A percentile compares a stretch with the other conserved stretches of the same genome.
These are phyloP conservation scores for Leucophenga montana DNA, from an alignment of 2,888 invertebrate genomes.

Conservation along the genomic window DNA sequence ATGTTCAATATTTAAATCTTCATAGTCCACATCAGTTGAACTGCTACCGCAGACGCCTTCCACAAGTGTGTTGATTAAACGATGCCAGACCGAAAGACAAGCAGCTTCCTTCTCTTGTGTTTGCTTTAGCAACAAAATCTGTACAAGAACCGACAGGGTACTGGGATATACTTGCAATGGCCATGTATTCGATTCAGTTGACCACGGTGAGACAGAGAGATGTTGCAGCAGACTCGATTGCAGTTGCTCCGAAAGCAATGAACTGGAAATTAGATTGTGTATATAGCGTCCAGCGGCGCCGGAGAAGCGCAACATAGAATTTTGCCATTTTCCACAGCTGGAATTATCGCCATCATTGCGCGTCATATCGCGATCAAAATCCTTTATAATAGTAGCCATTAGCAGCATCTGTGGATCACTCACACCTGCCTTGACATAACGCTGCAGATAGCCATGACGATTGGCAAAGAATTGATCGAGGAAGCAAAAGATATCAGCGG, in stretches of 20 bases:
- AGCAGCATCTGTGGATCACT: constrained; percentile 92
- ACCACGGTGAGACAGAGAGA: constrained; percentile 83
- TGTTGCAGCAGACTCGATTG: constrained; percentile 83
- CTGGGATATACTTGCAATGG: constrained; percentile 85
- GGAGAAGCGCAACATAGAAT: constrained; percentile 72
- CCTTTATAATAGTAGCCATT: constrained; percentile 89
- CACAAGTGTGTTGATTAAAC: constrained; percentile 89
- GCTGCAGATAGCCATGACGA: constrained; percentile 76
- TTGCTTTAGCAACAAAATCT: constrained; percentile 86
- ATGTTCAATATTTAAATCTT: constrained; percentile 96
- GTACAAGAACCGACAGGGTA: constrained; percentile 86
- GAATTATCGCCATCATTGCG: constrained; percentile 85
- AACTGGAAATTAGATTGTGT: constrained; percentile 83
- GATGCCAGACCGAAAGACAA: constrained; percentile 93
- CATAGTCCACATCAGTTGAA: constrained; percentile 68
- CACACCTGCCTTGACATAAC: constrained; percentile 80
- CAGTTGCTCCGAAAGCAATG: constrained; percentile 79
- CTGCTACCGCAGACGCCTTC: constrained; percentile 80
- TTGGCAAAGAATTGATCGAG: constrained; percentile 83
- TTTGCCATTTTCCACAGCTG: constrained; percentile 72
- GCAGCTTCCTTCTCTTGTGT: constrained; percentile 91
- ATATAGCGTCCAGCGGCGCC: constrained; percentile 72
- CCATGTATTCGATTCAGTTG: constrained; percentile 81
- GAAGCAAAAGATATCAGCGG: constrained; percentile 89
- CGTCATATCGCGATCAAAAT: constrained; percentile 91